Evolutionary conservation across 2,113 vertebrate genomes (phyloP), one percentile per base, ranked within the genome.

Genomic region (Psittacula cyanocephala): DNA sequence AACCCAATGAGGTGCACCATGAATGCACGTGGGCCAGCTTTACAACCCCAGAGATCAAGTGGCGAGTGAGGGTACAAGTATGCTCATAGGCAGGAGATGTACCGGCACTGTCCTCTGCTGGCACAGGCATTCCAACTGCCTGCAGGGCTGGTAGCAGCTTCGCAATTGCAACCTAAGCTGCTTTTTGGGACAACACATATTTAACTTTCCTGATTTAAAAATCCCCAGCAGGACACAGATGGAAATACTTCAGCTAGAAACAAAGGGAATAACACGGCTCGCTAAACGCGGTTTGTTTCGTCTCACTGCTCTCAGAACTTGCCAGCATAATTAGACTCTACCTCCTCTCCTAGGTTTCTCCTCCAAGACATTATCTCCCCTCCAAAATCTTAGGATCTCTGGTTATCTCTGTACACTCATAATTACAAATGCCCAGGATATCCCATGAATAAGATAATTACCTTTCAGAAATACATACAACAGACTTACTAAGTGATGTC

Each of bases 401-500:
- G 2, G 8, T 71, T 79, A 47, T 18, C 41, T 81, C 72, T 55
- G 6, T 1, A 39, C 27, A 62, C 23, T 69, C 52, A 23, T 55
- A 79, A 72, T 44, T 20, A 68, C 57, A 55, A 79, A 86, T 37
- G 43, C 89, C 77, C 89, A 79, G 86, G 74, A 81, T 62, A 93
- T 20, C 62, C 70, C 87, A 68, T 0, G 11, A 86, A 93, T 49
- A 88, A 95, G 60, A 71, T 11, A 60, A 76, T 89, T 62, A 71
- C 37, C 65, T 95, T 76, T 81, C 11, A 95, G 7, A 65, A 91
- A 85, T 13, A 81, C 22, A 4, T 28, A 81, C 22, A 17, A 55
- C 62, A 60, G 89, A 97, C 96, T 95, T 93, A 95, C 94, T 95
- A 95, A 92, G 81, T 33, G 96, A 87, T 44, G 96, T 92, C 63